Evolutionary conservation across 2,113 vertebrate species (phyloP), one percentile per base, ranked within the genome.

Genomic region (Thomomys bottae): DNA sequence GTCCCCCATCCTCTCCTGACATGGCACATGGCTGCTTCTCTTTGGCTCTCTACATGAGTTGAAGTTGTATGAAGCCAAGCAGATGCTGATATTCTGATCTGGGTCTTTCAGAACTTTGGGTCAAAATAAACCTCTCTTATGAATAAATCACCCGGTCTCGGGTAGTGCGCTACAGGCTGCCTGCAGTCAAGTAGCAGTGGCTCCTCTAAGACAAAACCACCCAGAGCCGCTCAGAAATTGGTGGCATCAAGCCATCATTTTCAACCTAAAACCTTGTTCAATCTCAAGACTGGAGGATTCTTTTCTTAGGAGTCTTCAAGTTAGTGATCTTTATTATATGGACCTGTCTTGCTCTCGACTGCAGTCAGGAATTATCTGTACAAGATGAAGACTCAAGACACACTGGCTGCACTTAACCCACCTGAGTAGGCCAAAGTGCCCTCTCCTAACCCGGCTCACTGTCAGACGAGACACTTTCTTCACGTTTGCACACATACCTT

Each of bases 201-300:
- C 20, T 81, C 26, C 26, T 68, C 34, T 2, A 17, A 67, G 68
- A 45, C 76, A 4, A 23, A 75, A 6, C 21, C 67, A 11, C 28
- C 54, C 59, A 9, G 45, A 20, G 28, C 57, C 5, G 0, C 40
- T 42, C 28, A 11, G 28, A 30, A 21, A 4, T 18, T 0, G 1
- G 61, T 36, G 10, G 72, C 49, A 34, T 68, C 30, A 10, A 57
- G 32, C 18, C 28, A 24, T 15, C 63, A 42, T 77, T 68, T 76
- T 32, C n/a, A 18, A 66, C 36, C 1, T 10, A 21, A 54, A 54
- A 54, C 4, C 49, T 54, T 54, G 49, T 54, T 15, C 49, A 76
- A 11, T n/a, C 36, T 64, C 26, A 8, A 59, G 42, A 88, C 0
- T 1, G 6, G 72, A 73, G 0, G 23, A 32, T 26, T 36, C 38